Evolutionary conservation across 2,113 vertebrate species (phyloP).

Genomic region (Cottus gobio): DNA sequence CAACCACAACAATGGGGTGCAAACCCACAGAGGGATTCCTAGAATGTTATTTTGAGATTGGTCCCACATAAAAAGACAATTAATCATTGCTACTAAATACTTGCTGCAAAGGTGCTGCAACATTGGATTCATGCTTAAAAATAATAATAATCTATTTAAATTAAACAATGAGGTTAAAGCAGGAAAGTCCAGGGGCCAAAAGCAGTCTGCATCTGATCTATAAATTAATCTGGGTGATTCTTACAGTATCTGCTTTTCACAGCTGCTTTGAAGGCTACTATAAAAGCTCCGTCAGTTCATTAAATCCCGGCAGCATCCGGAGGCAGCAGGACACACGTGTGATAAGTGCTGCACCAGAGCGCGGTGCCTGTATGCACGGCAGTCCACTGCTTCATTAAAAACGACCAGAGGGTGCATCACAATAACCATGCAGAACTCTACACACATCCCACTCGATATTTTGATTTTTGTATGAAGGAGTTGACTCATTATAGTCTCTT

Average conservation of each 20-base stretch:
- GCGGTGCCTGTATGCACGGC: too few species aligned
- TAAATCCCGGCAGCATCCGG: not conserved
- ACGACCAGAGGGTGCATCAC: too few species aligned
- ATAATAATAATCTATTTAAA: not conserved
- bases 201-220: not conserved
- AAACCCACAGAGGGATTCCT: not conserved
- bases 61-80: not conserved
- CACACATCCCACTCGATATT: too few species aligned
- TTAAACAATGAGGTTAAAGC: not conserved
- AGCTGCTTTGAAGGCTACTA: not conserved
- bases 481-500: too few species aligned
- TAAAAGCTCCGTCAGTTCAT: not conserved
- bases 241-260: too few species aligned
- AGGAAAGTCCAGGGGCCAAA: too few species aligned
- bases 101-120: not conserved
- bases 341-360: too few species aligned
- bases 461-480: too few species aligned
- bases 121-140: not conserved
- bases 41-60: not conserved
- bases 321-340: too few species aligned
- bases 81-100: not conserved
- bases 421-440: too few species aligned
- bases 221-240: not conserved
- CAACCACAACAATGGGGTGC: not conserved
- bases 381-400: too few species aligned